Conservation (phyloP, 92 coral and sea anemone species). For the Muricea muricata region DNA sequence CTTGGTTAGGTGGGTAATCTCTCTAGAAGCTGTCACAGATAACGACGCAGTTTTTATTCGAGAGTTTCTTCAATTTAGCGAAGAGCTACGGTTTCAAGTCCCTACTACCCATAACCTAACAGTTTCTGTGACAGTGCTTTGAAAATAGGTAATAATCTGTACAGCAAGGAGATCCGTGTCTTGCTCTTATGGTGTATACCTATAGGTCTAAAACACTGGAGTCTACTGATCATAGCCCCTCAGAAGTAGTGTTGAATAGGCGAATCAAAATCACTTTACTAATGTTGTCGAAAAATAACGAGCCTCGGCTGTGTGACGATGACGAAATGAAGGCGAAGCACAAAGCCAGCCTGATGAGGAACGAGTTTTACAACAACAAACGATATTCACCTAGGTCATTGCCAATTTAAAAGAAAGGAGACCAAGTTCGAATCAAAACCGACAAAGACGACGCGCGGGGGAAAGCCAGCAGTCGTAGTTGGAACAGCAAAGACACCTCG, state of each 20-base stretch:
- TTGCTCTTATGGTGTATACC: too few species aligned
- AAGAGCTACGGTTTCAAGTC: too few species aligned
- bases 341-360: conserved; percentile 7
- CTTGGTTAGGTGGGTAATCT: too few species aligned
- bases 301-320: not conserved
- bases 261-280: conserved; percentile 53
- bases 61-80: too few species aligned
- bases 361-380: conserved; percentile 20
- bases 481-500: conserved; percentile 17
- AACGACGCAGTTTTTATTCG: too few species aligned
- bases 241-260: conserved; percentile 43
- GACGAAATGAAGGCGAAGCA: not conserved
- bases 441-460: conserved; percentile 26
- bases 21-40: too few species aligned
- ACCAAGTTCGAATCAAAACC: conserved; percentile 17
- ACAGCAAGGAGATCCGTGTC: too few species aligned
- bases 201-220: conserved; percentile 59
- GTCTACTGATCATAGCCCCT: conserved; percentile 54
- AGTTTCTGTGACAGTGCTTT: too few species aligned
- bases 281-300: not conserved
- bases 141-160: too few species aligned
- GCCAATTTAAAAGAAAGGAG: conserved; percentile 1
- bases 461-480: not conserved
- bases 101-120: too few species aligned
- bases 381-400: conserved; percentile 6